Evolutionary conservation across 2,797 vertebrate genomes (phyloP), one percentile per base, ranked within the genome.

Genomic region (Coendou prehensilis): DNA sequence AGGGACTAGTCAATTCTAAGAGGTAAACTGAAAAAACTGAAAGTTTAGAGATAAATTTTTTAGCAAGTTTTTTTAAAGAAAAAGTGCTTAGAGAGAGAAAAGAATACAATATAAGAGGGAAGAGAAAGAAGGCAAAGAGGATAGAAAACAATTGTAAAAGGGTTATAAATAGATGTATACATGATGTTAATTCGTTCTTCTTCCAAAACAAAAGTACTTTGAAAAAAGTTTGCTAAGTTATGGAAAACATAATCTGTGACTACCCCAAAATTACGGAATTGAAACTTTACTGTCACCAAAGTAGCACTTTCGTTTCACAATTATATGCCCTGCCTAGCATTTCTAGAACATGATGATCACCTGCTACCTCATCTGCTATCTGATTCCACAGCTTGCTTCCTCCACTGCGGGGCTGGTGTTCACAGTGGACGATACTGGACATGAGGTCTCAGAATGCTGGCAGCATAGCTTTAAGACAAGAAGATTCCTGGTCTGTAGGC

Each of bases 271-370:
- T 85, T 92, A 87, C 50, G 95, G 90, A 98, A 95, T 63, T 95
- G 83, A 97, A 97, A 95, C 89, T 90, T 84, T 23, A 75, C 47
- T 91, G 52, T 95, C 61, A 89, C 86, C 54, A 89, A 73, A 96
- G 37, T 59, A 87, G 71, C 20, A 64, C 54, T 94, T 89, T 47
- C 87, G 41, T n/a, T 92, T 96, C 75, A 82, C 50, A 93, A 61
- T 78, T 86, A 63, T 59, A 79, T 56, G 41, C 14, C 82, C 47
- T 78, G 57, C 30, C 26, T 64, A 56, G 33, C 71, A 30, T 59
- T 91, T 92, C 69, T 87, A 56, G 64, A 87, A 76, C 57, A 87
- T 45, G 76, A 10, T 8, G 45, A 91, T 50, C 56, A 45, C 52
- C 59, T 87, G n/a, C 33, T 56, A 15, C 69, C 41, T 92, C 80